A percentile compares a stretch with the other conserved stretches of the same genome.
Conservation (phyloP, 2,113 vertebrate species). For the Aegithalos caudatus region DNA sequence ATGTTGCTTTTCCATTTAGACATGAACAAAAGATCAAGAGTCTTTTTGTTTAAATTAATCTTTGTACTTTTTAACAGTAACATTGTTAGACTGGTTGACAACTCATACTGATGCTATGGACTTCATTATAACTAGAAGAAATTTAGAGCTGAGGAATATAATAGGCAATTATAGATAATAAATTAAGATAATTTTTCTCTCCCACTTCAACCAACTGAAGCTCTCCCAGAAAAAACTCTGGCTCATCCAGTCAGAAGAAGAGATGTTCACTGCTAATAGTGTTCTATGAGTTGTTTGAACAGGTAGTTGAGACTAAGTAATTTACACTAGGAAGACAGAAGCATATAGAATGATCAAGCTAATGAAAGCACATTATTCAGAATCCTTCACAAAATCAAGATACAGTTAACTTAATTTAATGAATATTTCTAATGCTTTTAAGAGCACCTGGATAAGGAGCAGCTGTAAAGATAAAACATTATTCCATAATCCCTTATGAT, state of each 20-base stretch:
- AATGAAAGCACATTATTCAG: conserved; percentile 6
- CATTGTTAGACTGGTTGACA: not conserved
- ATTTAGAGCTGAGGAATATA: not conserved
- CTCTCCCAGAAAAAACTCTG: not conserved
- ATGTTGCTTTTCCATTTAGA: not conserved
- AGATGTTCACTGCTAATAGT: not conserved
- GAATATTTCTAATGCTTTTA: conserved; percentile 24
- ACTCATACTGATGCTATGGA: not conserved
- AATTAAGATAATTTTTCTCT: not conserved
- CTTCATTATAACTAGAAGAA: not conserved
- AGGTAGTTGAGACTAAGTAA: not conserved
- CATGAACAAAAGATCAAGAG: not conserved
- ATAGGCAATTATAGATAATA: not conserved
- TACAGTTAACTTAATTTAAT: not conserved
- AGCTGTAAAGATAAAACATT: conserved; percentile 32
- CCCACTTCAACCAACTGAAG: not conserved
- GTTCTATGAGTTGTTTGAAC: not conserved
- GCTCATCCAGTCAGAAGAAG: not conserved
- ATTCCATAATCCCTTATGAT: conserved; percentile 1
- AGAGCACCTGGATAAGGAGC: not conserved
- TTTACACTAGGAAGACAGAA: not conserved
- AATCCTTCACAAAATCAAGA: conserved; percentile 3
- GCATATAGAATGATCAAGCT: not conserved
- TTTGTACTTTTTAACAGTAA: not conserved
- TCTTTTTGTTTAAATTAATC: not conserved